Conservation (phyloP, 2,797 vertebrate genomes). For the Galago senegalensis region DNA sequence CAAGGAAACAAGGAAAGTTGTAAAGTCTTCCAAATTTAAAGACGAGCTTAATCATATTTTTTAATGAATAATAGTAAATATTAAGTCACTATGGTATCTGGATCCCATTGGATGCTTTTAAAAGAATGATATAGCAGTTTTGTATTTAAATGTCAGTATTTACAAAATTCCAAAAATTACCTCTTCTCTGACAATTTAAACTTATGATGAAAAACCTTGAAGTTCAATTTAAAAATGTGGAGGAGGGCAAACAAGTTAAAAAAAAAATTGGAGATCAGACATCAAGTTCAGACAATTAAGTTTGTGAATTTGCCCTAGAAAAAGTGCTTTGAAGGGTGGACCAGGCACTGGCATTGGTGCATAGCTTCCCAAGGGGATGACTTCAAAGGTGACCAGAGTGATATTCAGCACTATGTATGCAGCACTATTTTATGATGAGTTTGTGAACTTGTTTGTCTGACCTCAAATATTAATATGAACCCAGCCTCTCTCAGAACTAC, state of each 20-base stretch:
- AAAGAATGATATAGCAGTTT: not conserved
- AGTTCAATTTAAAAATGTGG: not conserved
- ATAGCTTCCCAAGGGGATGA: too few relatives aligned
- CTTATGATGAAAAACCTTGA: not conserved
- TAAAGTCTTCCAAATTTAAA: constrained; percentile 12
- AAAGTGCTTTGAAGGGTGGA: too few relatives aligned
- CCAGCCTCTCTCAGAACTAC: not conserved
- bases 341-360: too few relatives aligned
- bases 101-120: not conserved
- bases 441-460: too few relatives aligned
- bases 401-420: too few relatives aligned
- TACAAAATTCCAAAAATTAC: not conserved
- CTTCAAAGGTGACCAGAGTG: too few relatives aligned
- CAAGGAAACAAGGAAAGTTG: not conserved
- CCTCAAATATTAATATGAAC: not conserved
- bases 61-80: not conserved
- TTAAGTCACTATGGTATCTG: constrained; percentile 5
- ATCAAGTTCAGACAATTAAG: too few relatives aligned
- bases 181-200: not conserved
- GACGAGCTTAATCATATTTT: not conserved
- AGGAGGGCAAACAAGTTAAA: not conserved
- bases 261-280: not conserved
- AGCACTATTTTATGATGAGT: too few relatives aligned
- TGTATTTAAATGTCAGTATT: not conserved
- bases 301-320: too few relatives aligned